Evolutionary conservation across 2,113 vertebrate genomes (phyloP).

Genomic region (Cyprinodon tularosa): DNA sequence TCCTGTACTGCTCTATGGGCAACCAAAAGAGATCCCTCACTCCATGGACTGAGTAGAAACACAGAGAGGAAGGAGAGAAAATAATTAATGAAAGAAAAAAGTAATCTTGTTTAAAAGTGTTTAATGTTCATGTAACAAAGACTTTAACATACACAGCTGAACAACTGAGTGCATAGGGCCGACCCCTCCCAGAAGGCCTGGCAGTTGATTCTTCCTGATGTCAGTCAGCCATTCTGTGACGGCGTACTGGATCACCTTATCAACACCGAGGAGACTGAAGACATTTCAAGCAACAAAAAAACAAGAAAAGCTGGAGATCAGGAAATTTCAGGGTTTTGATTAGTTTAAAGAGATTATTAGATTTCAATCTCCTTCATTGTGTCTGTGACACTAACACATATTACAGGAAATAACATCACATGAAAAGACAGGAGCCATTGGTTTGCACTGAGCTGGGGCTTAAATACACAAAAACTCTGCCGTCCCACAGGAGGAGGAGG

Average conservation of each 20-base stretch:
- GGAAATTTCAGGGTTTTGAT: background rate
- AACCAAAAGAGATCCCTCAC: constrained; percentile 93
- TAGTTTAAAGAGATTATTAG: background rate
- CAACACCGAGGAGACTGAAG: constrained; percentile 87
- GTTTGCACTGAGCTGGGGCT: too few relatives aligned
- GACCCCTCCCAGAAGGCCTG: constrained; percentile 90
- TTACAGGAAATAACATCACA: too few relatives aligned
- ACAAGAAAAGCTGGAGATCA: background rate
- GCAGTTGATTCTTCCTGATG: constrained; percentile 93
- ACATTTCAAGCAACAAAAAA: constrained; percentile 5
- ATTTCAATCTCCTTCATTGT: background rate
- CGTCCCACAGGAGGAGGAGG: too few relatives aligned
- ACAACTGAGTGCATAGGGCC: constrained; percentile 94
- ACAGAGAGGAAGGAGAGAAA: background rate
- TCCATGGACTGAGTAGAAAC: constrained; percentile 83
- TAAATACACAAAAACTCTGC: too few relatives aligned
- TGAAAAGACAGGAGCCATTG: too few relatives aligned
- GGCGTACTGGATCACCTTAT: constrained; percentile 91
- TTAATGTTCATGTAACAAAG: background rate
- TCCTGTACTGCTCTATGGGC: constrained; percentile 92
- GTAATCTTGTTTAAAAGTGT: background rate
- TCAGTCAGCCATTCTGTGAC: constrained; percentile 91
- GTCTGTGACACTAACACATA: too few relatives aligned
- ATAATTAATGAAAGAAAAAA: constrained; percentile 3
- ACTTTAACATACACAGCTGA: constrained; percentile 87